Evolutionary conservation across 2,113 vertebrate genomes (phyloP).

Genomic region (Bambusicola thoracicus): DNA sequence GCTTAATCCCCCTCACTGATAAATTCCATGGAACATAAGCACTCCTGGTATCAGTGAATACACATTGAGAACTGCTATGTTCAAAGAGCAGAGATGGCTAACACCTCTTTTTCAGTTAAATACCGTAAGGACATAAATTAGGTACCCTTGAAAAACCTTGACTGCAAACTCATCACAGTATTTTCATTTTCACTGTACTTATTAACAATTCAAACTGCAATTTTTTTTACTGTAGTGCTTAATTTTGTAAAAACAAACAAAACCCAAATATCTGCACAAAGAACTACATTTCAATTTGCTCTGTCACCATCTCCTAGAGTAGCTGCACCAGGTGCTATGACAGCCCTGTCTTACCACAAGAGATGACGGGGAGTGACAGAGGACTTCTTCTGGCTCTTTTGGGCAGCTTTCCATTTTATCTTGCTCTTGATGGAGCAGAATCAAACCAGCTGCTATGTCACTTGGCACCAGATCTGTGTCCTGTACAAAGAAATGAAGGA

Average conservation of each 20-base stretch:
- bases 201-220: neutral
- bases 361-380: slow-evolving; percentile 78
- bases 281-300: neutral
- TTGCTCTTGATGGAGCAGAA: slow-evolving; percentile 95
- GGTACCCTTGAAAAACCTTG: neutral
- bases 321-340: neutral
- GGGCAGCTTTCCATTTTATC: slow-evolving; percentile 83
- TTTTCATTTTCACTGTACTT: neutral
- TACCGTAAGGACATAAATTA: neutral
- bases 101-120: neutral
- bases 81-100: neutral
- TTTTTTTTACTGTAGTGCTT: neutral
- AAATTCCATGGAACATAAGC: neutral
- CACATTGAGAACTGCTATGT: neutral
- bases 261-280: neutral
- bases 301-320: neutral
- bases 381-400: slow-evolving; percentile 80
- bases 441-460: slow-evolving; percentile 93
- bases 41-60: neutral
- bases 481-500: slow-evolving; percentile 66
- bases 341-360: slow-evolving; percentile 76
- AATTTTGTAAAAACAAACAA: neutral
- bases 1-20: neutral
- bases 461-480: slow-evolving; percentile 96
- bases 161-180: neutral